A percentile compares a stretch with the other conserved stretches of the same genome.
Conservation (phyloP, 2,797 vertebrate species). For the Hyperoplus lanceolatus region DNA sequence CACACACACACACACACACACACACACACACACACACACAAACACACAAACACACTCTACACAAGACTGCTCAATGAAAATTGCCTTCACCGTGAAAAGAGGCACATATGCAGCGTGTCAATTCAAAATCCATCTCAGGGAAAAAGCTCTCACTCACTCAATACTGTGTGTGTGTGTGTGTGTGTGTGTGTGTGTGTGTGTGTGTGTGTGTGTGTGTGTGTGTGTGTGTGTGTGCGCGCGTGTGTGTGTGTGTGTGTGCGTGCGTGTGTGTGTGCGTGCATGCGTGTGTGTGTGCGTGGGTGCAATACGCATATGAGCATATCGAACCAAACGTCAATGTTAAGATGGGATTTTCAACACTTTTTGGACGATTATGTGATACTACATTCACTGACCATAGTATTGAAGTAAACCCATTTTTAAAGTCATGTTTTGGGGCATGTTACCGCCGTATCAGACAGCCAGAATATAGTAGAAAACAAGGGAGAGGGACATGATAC, state of each 20-base stretch:
- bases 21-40: not conserved
- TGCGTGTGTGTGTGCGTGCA: too few relatives aligned
- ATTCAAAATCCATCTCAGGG: conserved; percentile 44
- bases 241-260: too few relatives aligned
- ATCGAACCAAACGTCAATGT: not conserved
- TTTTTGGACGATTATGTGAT: not conserved
- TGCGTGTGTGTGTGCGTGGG: too few relatives aligned
- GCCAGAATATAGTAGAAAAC: not conserved
- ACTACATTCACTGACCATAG: not conserved
- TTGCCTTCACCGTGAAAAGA: conserved; percentile 35
- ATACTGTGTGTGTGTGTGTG: not conserved
- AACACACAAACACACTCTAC: too few relatives aligned
- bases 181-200: too few relatives aligned
- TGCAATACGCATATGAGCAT: conserved; percentile 1
- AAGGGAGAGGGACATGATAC: not conserved
- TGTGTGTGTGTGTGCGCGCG: too few relatives aligned
- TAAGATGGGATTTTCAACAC: not conserved
- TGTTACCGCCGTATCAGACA: not conserved
- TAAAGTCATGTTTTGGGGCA: too few relatives aligned
- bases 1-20: conserved; percentile 9
- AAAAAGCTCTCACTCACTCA: conserved; percentile 21
- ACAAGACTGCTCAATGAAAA: conserved; percentile 28
- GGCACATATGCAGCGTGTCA: conserved; percentile 42
- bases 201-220: too few relatives aligned
- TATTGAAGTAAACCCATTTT: not conserved